A percentile compares a stretch with the other conserved stretches of the same genome.
phyloP scores from a whole-genome alignment of 2,797 vertebrate species.

The Ara ararauna region DNA sequence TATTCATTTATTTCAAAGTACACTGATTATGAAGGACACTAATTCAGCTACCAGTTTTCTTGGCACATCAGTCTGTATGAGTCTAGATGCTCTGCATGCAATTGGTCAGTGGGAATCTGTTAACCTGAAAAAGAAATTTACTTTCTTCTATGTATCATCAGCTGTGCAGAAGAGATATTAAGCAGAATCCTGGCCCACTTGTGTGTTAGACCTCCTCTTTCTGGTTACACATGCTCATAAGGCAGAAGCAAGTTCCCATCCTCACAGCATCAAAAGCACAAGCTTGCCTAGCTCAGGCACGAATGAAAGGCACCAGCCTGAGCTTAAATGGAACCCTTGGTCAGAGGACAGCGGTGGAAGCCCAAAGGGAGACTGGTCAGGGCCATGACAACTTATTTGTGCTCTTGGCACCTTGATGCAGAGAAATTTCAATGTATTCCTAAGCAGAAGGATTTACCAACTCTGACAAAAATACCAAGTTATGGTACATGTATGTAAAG shows the following conservation, averaged over 20 bases:
- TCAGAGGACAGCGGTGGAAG: neutral
- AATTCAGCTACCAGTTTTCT: slow-evolving; percentile 8
- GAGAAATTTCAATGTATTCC: neutral
- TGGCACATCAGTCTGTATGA: neutral
- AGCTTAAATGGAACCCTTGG: neutral
- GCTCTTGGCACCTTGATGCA: neutral
- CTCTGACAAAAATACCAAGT: neutral
- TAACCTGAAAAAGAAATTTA: neutral
- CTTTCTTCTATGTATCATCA: neutral
- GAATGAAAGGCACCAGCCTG: neutral
- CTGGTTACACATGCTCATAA: neutral
- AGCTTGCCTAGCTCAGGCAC: neutral
- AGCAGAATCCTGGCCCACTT: neutral
- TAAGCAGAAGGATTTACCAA: neutral
- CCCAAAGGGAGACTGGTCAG: neutral
- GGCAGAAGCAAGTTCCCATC: neutral
- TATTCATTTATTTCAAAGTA: slow-evolving; percentile 29
- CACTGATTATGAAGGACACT: slow-evolving; percentile 2
- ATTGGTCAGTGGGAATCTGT: neutral
- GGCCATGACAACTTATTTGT: fast-evolving
- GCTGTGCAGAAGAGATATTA: neutral
- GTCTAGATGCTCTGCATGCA: neutral
- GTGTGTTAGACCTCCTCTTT: neutral
- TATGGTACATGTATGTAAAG: neutral
- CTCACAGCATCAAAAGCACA: neutral